These are phyloP conservation scores for Caenorhabditis doughertyi DNA, from an alignment of 2,888 invertebrate species.

Conservation along the genomic window DNA sequence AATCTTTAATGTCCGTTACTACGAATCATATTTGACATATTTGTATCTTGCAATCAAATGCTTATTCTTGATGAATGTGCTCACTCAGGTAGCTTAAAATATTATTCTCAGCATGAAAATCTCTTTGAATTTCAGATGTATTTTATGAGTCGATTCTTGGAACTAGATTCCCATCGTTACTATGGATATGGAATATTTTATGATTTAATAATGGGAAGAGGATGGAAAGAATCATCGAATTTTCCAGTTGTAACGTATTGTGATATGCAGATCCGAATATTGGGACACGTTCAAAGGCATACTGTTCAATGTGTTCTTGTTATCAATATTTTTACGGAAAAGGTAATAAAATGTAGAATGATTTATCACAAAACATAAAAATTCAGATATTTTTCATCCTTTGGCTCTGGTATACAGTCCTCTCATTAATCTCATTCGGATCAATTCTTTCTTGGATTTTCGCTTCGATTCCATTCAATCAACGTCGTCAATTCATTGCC, in stretches of 20 bases:
- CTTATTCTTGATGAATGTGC: slow-evolving; percentile 80
- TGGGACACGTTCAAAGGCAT: slow-evolving; percentile 82
- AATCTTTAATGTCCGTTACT: slow-evolving; percentile 81
- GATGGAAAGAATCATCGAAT: slow-evolving; percentile 81
- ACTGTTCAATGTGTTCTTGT: slow-evolving; percentile 83
- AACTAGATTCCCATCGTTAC: slow-evolving; percentile 80
- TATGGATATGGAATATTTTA: slow-evolving; percentile 82
- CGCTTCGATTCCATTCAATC: slow-evolving; percentile 77
- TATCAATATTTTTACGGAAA: slow-evolving; percentile 83
- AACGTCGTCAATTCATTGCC: slow-evolving; percentile 78
- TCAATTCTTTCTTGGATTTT: slow-evolving; percentile 79
- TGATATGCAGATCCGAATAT: slow-evolving; percentile 79
- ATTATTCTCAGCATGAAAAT: too few relatives aligned
- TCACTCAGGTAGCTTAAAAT: slow-evolving; percentile 77
- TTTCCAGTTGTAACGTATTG: slow-evolving; percentile 82
- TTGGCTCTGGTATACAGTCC: slow-evolving; percentile 82
- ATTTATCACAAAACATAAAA: background rate
- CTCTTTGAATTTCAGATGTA: slow-evolving; percentile 70
- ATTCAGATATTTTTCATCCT: slow-evolving; percentile 81
- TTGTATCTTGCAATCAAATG: slow-evolving; percentile 81
- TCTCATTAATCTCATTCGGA: slow-evolving; percentile 73
- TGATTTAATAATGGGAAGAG: slow-evolving; percentile 79
- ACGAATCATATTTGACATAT: slow-evolving; percentile 81
- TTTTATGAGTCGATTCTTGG: slow-evolving; percentile 81
- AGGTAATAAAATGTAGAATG: slow-evolving; percentile 61